These are phyloP conservation scores for Meloidogyne floridensis DNA, from an alignment of 1,140 invertebrate genomes.

Conservation along the genomic window DNA sequence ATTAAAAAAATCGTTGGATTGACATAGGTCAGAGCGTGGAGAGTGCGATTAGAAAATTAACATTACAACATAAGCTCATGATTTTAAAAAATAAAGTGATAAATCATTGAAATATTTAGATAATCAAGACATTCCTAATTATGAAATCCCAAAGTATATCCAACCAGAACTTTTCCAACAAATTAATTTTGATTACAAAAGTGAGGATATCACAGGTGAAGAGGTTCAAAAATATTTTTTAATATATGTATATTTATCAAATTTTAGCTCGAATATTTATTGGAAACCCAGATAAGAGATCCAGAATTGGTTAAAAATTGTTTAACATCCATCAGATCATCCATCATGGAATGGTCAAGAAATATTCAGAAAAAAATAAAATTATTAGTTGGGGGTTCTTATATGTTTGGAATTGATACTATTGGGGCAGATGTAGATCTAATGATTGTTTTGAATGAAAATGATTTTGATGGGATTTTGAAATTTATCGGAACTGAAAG, in stretches of 20 bases:
- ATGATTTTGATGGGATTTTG: neutral
- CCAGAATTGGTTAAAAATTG: neutral
- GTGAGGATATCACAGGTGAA: neutral
- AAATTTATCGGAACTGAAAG: neutral
- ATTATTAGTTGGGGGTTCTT: neutral
- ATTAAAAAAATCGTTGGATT: no score
- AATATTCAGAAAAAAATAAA: neutral
- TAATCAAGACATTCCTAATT: neutral
- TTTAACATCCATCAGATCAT: neutral
- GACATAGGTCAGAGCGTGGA: no score
- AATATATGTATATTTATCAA: neutral
- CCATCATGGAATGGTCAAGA: neutral
- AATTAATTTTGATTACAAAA: neutral
- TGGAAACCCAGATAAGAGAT: neutral
- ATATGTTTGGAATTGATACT: neutral
- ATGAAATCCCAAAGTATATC: neutral
- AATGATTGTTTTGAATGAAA: neutral
- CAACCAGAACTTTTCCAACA: neutral
- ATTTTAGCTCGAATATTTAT: neutral
- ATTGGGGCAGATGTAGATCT: slow-evolving; percentile 2
- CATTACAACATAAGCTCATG: no score
- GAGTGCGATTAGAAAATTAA: no score
- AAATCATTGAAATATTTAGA: neutral
- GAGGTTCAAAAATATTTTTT: neutral
- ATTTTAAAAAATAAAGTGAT: no score